Evolutionary conservation across 1,140 invertebrate species (phyloP), one percentile per base, ranked within the genome.

Genomic region (Dendrolimus kikuchii): DNA sequence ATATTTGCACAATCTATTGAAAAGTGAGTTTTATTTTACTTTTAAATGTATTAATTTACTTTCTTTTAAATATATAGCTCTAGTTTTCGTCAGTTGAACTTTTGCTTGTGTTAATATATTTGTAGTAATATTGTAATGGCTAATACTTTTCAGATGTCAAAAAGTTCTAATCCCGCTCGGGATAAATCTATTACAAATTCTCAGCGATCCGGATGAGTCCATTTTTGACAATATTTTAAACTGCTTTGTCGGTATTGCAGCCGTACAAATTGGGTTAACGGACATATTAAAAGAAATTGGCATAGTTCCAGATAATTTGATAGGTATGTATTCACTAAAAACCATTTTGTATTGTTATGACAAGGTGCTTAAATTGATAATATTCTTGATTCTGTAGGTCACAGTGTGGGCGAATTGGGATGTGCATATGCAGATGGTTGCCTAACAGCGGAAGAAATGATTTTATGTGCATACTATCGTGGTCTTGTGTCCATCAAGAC

Each of bases 171-270:
- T 89, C 66, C 89, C 90, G 6, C 90, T 90, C 62, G 92, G 90
- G 6, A 64, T 96, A 38, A 90, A 95, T 71, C 87, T 96, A 4
- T 88, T 92, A 38, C 73, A 92, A 47, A 90, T 96, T 59, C 77
- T 96, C 7, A 91, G 91, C 2, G 90, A 88, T 46, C 77, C 87
- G 7, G 89, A 93, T 60, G 89, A 91, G 44, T 85, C 82, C 36
- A 91, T 89, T 2, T 93, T 92, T 74, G 90, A 94, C 38, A 91
- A 93, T 64, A 89, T 93, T 55, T 61, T 95, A 2, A 90, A 95
- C 70, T 92, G 91, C 5, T 96, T 96, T 79, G 91, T 95, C 40
- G 92, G 92, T 40, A 95, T 96, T 68, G 93, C 93, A 49, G 91
- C 93, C 37, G 89, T 95, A 53, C 95, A 91, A 86, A 91, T 96